Percentiles rank a stretch among this genome's conserved stretches.
phyloP scores from a whole-genome alignment of 2,113 vertebrate genomes.

The Protobothrops mucrosquamatus region DNA sequence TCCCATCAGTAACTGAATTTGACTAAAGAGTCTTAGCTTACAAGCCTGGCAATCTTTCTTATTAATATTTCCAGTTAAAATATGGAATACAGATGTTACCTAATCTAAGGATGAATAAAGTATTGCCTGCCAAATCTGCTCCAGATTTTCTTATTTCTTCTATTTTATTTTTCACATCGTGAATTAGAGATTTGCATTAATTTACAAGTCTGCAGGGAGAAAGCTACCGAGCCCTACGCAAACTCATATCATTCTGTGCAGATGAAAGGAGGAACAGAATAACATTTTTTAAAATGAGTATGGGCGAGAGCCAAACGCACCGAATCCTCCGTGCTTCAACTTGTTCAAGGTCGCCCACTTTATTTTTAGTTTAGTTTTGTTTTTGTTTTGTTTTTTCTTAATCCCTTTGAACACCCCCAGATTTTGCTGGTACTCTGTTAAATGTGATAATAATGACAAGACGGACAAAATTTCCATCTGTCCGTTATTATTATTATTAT shows the following conservation, averaged over 20 bases:
- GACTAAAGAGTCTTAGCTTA: not conserved
- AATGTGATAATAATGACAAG: not conserved
- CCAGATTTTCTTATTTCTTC: not conserved
- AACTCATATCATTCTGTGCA: not conserved
- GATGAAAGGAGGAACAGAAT: not conserved
- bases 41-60: not conserved
- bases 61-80: not conserved
- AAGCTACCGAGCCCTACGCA: not conserved
- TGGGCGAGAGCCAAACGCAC: not conserved
- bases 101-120: not conserved
- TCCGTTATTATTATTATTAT: not conserved
- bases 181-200: not conserved
- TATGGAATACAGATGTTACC: not conserved
- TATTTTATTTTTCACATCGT: not conserved
- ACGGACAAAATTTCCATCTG: too few species aligned
- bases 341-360: not conserved
- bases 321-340: not conserved
- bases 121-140: not conserved
- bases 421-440: not conserved
- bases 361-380: not conserved
- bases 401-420: not conserved
- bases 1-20: not conserved
- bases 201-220: not conserved
- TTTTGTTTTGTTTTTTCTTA: not conserved
- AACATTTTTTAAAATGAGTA: not conserved